Conservation (phyloP, 2,888 invertebrate species). For the Drosophila pegasa region DNA sequence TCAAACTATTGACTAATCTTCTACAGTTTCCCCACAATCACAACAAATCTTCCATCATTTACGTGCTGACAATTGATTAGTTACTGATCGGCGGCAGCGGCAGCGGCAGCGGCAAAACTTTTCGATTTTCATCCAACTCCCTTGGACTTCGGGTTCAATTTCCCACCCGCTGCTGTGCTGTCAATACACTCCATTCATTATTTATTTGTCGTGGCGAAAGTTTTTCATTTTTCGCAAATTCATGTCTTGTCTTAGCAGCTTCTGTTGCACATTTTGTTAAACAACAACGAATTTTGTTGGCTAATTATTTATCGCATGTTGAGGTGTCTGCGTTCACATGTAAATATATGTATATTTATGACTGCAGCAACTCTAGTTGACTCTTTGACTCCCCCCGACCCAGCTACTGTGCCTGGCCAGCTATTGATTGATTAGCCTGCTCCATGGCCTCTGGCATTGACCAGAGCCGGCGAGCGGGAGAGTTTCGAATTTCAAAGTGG, state of each 20-base stretch:
- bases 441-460: slow-evolving; percentile 48
- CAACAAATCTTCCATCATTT: background rate
- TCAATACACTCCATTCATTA: slow-evolving; percentile 56
- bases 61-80: slow-evolving; percentile 1
- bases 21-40: background rate
- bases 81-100: background rate
- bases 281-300: slow-evolving; percentile 37
- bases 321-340: slow-evolving; percentile 50
- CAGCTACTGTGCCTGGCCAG: slow-evolving; percentile 35
- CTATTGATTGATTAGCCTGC: slow-evolving; percentile 61
- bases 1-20: too few relatives aligned
- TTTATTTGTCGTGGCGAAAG: slow-evolving; percentile 63
- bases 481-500: slow-evolving; percentile 10
- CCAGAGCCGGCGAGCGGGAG: background rate
- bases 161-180: slow-evolving; percentile 53
- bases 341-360: slow-evolving; percentile 34
- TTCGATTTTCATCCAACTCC: slow-evolving; percentile 12
- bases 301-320: slow-evolving; percentile 68
- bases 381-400: slow-evolving; percentile 40
- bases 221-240: slow-evolving; percentile 58
- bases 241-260: slow-evolving; percentile 46
- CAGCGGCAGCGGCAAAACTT: background rate
- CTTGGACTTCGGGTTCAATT: slow-evolving; percentile 27
- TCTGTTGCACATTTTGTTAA: slow-evolving; percentile 60
- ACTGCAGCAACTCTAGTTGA: slow-evolving; percentile 28